Evolutionary conservation across 2,113 vertebrate species (phyloP).

Genomic region (Pluvialis apricaria): DNA sequence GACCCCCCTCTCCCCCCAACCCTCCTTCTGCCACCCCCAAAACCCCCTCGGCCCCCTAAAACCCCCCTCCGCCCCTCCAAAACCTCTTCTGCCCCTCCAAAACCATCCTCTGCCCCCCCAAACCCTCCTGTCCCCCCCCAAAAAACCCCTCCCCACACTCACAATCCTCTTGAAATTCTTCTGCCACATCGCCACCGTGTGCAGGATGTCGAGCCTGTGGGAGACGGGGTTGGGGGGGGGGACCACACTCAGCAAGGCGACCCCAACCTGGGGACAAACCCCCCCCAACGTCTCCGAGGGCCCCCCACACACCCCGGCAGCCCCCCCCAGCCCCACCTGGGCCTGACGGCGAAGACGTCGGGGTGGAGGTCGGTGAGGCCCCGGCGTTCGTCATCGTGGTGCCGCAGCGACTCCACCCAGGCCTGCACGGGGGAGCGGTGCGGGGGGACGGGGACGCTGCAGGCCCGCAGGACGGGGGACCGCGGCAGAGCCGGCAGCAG

Average conservation of each 20-base stretch:
- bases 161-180: constrained; percentile 87
- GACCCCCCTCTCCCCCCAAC: no score
- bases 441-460: constrained; percentile 65
- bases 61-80: no score
- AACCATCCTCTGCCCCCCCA: no score
- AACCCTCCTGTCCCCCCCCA: neutral
- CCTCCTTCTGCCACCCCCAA: neutral
- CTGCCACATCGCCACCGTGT: constrained; percentile 85
- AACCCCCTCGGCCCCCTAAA: neutral
- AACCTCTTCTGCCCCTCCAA: no score
- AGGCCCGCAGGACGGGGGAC: constrained; percentile 74
- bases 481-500: constrained; percentile 2
- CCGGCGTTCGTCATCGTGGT: constrained; percentile 63
- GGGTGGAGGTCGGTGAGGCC: constrained; percentile 86
- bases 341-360: constrained; percentile 81
- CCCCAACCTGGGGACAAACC: neutral
- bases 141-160: constrained; percentile 39
- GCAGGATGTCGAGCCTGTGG: constrained; percentile 82
- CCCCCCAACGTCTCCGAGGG: neutral
- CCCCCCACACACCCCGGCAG: no score
- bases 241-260: neutral
- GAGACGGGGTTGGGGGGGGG: neutral
- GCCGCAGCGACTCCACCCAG: constrained; percentile 82
- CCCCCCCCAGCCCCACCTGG: constrained; percentile 71
- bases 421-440: constrained; percentile 72